Evolutionary conservation across 2,797 vertebrate genomes (phyloP), one percentile per base, ranked within the genome.

Genomic region (Protonibea diacanthus): DNA sequence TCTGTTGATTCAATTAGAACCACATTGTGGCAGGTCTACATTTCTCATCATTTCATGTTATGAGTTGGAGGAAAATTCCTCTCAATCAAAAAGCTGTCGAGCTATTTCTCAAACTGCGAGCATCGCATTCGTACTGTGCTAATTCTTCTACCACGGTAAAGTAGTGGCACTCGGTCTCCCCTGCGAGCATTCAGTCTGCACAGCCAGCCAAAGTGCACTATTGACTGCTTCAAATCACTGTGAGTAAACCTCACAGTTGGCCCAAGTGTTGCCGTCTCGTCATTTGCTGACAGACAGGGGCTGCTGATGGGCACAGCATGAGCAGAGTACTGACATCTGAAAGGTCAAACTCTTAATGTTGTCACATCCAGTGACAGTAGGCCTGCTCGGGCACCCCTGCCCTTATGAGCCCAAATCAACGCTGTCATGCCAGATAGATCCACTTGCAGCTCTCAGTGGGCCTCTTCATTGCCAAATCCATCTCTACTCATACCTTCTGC

Each of bases 291-390:
- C 84, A 80, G 87, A 82, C 74, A 52, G 74, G 61, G 17, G 57
- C 71, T 1, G 69, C 83, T 86, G 82, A 89, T 82, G 90, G 82
- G 84, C 76, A 68, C 64, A 55, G 81, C 33, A 6, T 55, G 79
- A 81, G 84, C 68, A 45, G 51, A 72, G 69, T 18, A 49, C 71
- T 68, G 78, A 72, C 78, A 67, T 82, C 77, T 23, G 9, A 86
- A 93, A 93, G 91, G 87, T 92, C 91, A 90, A 79, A 81, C 84
- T 90, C 81, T 84, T 85, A 90, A 86, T 78, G 88, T 86, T 75
- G 90, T 90, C 85, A 88, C 80, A 76, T 82, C 20, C 70, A 84
- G 80, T 55, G 82, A 82, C 80, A 76, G 80, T 15, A 9, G 78
- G 78, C 71, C 60, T 87, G 81, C 76, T 80, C 57, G 13, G 81